A percentile compares a stretch with the other conserved stretches of the same genome.
Conservation (phyloP, 2,113 vertebrate genomes). For the Oryctolagus cuniculus region mOryCun1.1 NC_091447.1:54832001-54832500, state of each 20-base stretch:
- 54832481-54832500: neutral
- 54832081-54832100: neutral
- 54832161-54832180: neutral
- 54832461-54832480: neutral
- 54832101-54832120: neutral
- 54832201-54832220: neutral
- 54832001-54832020: conserved; percentile 89
- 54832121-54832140: neutral
- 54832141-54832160: neutral
- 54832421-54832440: neutral
- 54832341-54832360: neutral
- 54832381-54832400: neutral
- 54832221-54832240: neutral
- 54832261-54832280: neutral
- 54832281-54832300: neutral
- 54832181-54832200: neutral
- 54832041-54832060: conserved; percentile 61
- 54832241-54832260: neutral
- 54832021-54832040: conserved; percentile 80
- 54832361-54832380: neutral
- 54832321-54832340: neutral
- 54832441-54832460: neutral
- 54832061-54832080: conserved; percentile 67
- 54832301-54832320: neutral
- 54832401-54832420: neutral